Percentiles rank a stretch among this genome's conserved stretches.
Conservation (phyloP, 2,888 invertebrate species). For the Lagria hirta region DNA sequence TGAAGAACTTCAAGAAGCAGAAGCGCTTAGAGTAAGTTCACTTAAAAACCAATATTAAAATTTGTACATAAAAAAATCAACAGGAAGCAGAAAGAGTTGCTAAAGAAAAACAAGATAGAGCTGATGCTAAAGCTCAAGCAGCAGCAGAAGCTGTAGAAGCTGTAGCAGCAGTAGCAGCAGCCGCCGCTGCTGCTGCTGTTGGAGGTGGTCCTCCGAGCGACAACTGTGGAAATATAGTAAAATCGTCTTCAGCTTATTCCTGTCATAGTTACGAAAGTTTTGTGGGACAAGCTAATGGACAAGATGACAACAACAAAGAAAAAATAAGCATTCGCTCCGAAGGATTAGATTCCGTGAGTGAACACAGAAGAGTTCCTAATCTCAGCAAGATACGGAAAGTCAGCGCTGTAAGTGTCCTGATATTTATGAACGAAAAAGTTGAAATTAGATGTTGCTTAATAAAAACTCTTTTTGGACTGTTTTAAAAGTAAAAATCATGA, state of each 20-base stretch:
- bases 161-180: constrained; percentile 6
- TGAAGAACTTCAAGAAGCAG: constrained; percentile 93
- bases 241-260: constrained; percentile 90
- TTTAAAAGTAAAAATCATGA: constrained; percentile 52
- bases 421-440: constrained; percentile 38
- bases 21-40: constrained; percentile 77
- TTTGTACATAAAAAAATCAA: no score
- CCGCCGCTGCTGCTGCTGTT: constrained; percentile 60
- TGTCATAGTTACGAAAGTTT: constrained; percentile 91
- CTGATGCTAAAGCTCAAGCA: constrained; percentile 60
- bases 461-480: constrained; percentile 23
- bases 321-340: constrained; percentile 85
- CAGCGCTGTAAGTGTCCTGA: constrained; percentile 80
- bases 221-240: constrained; percentile 68
- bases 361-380: constrained; percentile 65
- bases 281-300: constrained; percentile 84
- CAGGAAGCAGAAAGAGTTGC: constrained; percentile 88
- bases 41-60: no score
- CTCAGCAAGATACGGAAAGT: constrained; percentile 81
- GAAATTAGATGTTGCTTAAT: constrained; percentile 36
- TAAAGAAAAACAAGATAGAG: constrained; percentile 67
- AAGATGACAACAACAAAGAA: constrained; percentile 86
- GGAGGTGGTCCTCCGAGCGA: constrained; percentile 46
- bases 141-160: constrained; percentile 60
- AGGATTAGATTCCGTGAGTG: constrained; percentile 89